phyloP scores from a whole-genome alignment of 2,113 vertebrate species.

The Labeo catla region DNA sequence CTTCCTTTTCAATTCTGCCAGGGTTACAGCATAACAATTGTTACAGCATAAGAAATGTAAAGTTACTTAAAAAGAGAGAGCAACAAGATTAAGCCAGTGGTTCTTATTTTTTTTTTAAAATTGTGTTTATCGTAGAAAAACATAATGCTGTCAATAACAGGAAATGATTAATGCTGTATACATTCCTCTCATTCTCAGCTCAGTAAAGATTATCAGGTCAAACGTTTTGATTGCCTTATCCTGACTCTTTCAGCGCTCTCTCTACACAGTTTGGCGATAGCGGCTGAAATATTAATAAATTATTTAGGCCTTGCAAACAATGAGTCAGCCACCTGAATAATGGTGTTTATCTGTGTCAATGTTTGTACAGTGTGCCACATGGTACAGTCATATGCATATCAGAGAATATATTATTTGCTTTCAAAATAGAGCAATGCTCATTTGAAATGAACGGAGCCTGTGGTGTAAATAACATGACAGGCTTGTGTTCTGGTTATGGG shows the following conservation, averaged over 20 bases:
- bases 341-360: constrained; percentile 35
- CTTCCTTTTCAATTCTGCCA: not conserved
- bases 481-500: not conserved
- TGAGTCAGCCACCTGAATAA: constrained; percentile 44
- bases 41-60: too few relatives aligned
- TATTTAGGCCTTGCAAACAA: constrained; percentile 22
- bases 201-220: not conserved
- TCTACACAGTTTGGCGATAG: not conserved
- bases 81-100: too few relatives aligned
- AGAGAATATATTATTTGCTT: constrained; percentile 22
- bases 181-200: constrained; percentile 13
- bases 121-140: not conserved
- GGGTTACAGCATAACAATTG: not conserved
- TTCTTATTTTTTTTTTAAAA: too few relatives aligned
- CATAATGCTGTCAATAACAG: not conserved
- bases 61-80: too few relatives aligned
- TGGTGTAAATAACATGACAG: constrained; percentile 11
- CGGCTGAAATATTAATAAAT: constrained; percentile 26
- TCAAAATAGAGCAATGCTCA: not conserved
- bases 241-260: not conserved
- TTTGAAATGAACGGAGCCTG: constrained; percentile 11
- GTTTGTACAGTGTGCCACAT: constrained; percentile 40
- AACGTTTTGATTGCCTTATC: not conserved
- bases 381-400: constrained; percentile 28
- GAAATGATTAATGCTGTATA: not conserved